These are phyloP conservation scores for Ptyas mucosa DNA, from an alignment of 2,113 vertebrate genomes.

Conservation along the genomic window DNA sequence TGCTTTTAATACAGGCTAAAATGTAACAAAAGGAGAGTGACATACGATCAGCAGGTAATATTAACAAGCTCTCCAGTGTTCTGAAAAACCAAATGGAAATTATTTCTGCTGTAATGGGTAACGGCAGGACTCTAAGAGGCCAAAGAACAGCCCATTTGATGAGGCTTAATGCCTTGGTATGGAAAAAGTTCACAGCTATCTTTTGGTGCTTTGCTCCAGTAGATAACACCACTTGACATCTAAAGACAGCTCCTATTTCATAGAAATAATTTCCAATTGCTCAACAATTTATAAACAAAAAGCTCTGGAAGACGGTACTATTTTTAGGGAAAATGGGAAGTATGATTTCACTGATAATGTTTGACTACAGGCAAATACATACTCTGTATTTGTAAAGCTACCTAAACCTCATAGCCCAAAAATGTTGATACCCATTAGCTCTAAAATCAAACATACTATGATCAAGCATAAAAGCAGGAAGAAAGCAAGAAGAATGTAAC, in stretches of 20 bases:
- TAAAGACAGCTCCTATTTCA: slow-evolving; percentile 32
- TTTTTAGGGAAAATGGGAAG: not conserved
- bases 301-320: not conserved
- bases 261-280: slow-evolving; percentile 25
- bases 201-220: slow-evolving; percentile 31
- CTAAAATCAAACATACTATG: not conserved
- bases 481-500: not conserved
- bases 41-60: slow-evolving; percentile 23
- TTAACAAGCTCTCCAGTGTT: slow-evolving; percentile 19
- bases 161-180: slow-evolving; percentile 40
- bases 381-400: not conserved
- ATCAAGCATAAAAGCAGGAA: slow-evolving; percentile 8
- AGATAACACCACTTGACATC: slow-evolving; percentile 33
- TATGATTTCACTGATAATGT: not conserved
- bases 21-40: slow-evolving; percentile 17
- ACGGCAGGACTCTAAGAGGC: slow-evolving; percentile 43
- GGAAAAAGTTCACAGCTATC: slow-evolving; percentile 48
- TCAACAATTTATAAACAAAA: not conserved
- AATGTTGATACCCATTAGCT: not conserved
- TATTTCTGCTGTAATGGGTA: slow-evolving; percentile 44
- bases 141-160: slow-evolving; percentile 40
- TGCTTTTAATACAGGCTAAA: slow-evolving; percentile 11
- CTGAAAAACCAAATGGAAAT: slow-evolving; percentile 52
- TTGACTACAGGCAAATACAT: not conserved
- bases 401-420: not conserved